A percentile compares a stretch with the other conserved stretches of the same genome.
Evolutionary conservation across 2,113 vertebrate genomes (phyloP).

Genomic region (Ailuropoda melanoleuca): DNA sequence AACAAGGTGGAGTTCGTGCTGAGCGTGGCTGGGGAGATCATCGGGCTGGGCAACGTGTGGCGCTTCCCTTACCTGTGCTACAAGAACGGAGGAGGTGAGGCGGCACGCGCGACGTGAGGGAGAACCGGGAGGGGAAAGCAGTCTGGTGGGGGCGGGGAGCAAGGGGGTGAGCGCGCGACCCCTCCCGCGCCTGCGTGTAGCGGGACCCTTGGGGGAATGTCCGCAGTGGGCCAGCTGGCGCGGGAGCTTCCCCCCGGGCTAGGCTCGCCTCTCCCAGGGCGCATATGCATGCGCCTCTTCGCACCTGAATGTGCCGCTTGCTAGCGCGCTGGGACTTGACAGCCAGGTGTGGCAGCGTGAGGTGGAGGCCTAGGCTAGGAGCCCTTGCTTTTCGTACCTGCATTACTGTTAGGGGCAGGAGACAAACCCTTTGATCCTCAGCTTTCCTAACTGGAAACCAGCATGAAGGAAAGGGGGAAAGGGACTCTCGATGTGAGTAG

Average conservation of each 20-base stretch:
- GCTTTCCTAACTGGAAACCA: not conserved
- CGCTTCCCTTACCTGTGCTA: constrained; percentile 99
- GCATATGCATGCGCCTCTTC: not conserved
- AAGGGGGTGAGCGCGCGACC: not conserved
- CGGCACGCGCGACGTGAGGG: not conserved
- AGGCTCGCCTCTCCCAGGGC: not conserved
- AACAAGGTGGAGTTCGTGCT: constrained; percentile 98
- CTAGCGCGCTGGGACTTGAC: not conserved
- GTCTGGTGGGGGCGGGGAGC: not conserved
- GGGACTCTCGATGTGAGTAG: not conserved
- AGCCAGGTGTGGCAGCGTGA: not conserved
- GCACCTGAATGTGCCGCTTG: constrained; percentile 26
- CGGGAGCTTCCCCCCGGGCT: rapidly evolving
- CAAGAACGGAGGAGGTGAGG: constrained; percentile 99
- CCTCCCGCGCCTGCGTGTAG: constrained; percentile 10
- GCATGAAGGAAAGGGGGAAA: not conserved
- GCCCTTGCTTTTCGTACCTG: not conserved
- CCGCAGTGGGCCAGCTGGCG: not conserved
- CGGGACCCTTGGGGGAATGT: not conserved
- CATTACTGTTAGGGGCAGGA: not conserved
- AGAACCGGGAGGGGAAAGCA: rapidly evolving
- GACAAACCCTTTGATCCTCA: not conserved
- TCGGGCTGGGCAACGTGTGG: constrained; percentile 98
- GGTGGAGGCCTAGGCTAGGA: not conserved
- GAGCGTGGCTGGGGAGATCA: constrained; percentile 98